These are phyloP conservation scores for Tenrec ecaudatus DNA, from an alignment of 2,113 vertebrate species.

Conservation along the genomic window DNA sequence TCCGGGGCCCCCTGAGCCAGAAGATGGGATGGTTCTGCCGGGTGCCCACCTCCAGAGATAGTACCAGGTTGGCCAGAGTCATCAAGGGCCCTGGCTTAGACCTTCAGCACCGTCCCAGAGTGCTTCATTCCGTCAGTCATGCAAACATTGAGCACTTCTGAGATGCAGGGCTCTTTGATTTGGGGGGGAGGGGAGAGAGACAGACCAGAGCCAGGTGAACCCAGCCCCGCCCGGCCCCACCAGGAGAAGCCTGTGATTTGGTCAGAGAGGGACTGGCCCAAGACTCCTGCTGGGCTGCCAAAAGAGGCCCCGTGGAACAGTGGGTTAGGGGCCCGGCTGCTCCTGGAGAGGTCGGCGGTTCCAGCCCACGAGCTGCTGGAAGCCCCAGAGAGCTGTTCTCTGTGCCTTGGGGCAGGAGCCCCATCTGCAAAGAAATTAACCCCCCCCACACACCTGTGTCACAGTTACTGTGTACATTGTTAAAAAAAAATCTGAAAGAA, in stretches of 20 bases:
- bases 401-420: background rate
- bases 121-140: background rate
- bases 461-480: background rate
- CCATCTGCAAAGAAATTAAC: background rate
- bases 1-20: background rate
- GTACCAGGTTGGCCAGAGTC: background rate
- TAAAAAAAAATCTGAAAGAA: background rate
- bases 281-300: background rate
- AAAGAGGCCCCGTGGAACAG: too few relatives aligned
- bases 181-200: background rate
- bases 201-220: background rate
- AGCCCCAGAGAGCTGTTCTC: too few relatives aligned
- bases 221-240: background rate
- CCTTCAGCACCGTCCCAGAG: background rate
- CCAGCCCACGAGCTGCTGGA: too few relatives aligned
- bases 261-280: background rate
- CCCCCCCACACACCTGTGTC: background rate
- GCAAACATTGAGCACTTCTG: background rate
- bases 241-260: background rate
- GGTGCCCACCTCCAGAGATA: background rate
- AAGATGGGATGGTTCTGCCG: background rate
- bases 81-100: background rate
- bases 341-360: too few relatives aligned
- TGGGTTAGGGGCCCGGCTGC: too few relatives aligned
- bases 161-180: rapidly evolving